Conservation (phyloP, 2,113 vertebrate genomes). For the Labeo rohita region DNA sequence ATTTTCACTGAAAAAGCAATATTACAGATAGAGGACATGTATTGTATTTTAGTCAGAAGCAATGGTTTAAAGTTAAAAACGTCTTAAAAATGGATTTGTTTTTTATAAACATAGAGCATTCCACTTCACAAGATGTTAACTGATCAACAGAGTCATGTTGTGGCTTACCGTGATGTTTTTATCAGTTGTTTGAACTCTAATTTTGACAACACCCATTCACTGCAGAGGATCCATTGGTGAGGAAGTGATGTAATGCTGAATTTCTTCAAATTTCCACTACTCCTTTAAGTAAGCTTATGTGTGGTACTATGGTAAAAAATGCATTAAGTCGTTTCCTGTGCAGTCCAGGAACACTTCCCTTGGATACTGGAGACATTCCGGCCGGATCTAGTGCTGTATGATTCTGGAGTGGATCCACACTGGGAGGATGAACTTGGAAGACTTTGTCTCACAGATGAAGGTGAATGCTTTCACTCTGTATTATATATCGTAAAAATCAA, state of each 20-base stretch:
- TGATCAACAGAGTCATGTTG: not conserved
- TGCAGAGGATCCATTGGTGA: too few species aligned
- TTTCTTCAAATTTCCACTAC: too few species aligned
- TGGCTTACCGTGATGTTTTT: not conserved
- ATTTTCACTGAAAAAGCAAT: not conserved
- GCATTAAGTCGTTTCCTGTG: not conserved
- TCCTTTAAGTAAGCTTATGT: not conserved
- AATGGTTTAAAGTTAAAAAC: not conserved
- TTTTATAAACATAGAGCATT: not conserved
- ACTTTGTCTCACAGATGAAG: slow-evolving; percentile 66
- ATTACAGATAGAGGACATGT: not conserved
- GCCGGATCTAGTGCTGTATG: slow-evolving; percentile 68
- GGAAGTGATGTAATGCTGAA: too few species aligned
- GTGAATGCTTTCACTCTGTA: slow-evolving; percentile 38
- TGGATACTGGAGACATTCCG: slow-evolving; percentile 66
- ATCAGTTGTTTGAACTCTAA: too few species aligned
- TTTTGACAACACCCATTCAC: too few species aligned
- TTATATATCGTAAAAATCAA: not conserved
- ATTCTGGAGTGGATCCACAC: slow-evolving; percentile 69
- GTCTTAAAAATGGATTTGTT: not conserved
- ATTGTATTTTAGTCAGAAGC: too few species aligned
- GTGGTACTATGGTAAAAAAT: not conserved
- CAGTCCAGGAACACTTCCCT: slow-evolving; percentile 66
- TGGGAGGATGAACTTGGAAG: slow-evolving; percentile 67
- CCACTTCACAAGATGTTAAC: not conserved